Evolutionary conservation across 2,797 vertebrate species (phyloP), one percentile per base, ranked within the genome.

Genomic region (Nannoperca australis): DNA sequence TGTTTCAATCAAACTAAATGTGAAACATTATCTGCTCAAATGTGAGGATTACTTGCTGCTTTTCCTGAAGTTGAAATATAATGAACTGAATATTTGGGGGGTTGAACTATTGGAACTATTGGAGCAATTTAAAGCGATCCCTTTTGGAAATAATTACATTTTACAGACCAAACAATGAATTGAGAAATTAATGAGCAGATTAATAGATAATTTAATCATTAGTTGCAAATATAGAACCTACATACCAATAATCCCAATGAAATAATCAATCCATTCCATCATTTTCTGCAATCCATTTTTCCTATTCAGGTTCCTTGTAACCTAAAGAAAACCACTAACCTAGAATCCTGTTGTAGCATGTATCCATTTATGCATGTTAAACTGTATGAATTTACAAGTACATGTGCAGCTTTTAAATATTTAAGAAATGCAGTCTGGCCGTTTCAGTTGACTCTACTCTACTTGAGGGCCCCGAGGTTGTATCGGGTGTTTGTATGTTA

Each of bases 401-500:
- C 18, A 72, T 68, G 15, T 67, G 54, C 59, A 81, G 49, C 59
- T 51, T 74, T 58, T 70, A 30, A 38, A 75, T 34, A 12, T 76
- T 61, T 56, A 40, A 66, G 68, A 67, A 80, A 70, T 24, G 56
- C 42, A 36, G 67, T 70, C 49, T 64, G 76, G 64, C 73, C 76
- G 24, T 71, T 77, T 34, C 22, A 64, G 73, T 63, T 0, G 11
- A 70, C 76, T 85, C 68, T 11, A 17, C 82, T 68, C 61, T 4
- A 38, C 77, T 82, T 0, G 20, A 50, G 70, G 61, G 42, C 78
- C 76, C 79, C 0, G 51, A 72, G 87, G 83, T 83, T 7, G n/a
- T 86, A 75, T 84, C 15, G 12, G 63, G 77, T 77, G 75, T 76
- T 69, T 73, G 58, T 69, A 81, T 38, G 59, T 73, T 69, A 32